Base-by-base conservation (phyloP, 2,888 invertebrate genomes). In the Eristalis arbustorum region DNA sequence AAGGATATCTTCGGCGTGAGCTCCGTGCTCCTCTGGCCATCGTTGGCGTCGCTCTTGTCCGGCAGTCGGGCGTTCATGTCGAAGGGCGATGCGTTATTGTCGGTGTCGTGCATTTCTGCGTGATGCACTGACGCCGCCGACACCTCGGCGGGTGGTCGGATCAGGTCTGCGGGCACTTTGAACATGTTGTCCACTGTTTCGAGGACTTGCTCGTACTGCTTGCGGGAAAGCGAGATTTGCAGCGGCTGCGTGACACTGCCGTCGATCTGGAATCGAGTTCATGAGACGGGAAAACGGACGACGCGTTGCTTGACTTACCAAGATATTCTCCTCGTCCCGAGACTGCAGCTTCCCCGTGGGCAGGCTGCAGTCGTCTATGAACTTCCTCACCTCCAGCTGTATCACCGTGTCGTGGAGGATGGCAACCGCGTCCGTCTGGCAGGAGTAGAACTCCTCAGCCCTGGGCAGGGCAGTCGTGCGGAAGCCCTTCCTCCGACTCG, bases 371-470 rank as follows among this genome's bases (percentile, higher is more conserved):
- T 88, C 82, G 23, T 89, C 88, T 91, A 83, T 18, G 28, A 84
- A 88, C 37, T 94, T 94, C 89, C 94, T 94, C 11, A 97, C 92
- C 63, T 94, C 94, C 71, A 98, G 93, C 89, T 96, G 96, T 76
- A 98, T 93, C 73, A 96, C 95, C 0, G 98, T 98, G 92, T 98
- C 96, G 92, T 98, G 97, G 85, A 98, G 93, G 91, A 98, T 97
- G 4, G 98, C 97, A 90, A 95, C 95, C n/a, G 97, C 97, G 83
- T 94, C 94, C 73, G 95, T 93, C 83, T 94, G 94, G 91, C 96
- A 96, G 88, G 95, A 95, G 93, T 98, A 97, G 88, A 97, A 93
- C 88, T 96, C 94, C 90, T 96, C 95, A 76, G 96, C 94, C 88
- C 94, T 92, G 40, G 94, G 92, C 22, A 95, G 66, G 76, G 89